Conservation (phyloP, 2,113 vertebrate species). For the Thinocorus orbignyianus region DNA sequence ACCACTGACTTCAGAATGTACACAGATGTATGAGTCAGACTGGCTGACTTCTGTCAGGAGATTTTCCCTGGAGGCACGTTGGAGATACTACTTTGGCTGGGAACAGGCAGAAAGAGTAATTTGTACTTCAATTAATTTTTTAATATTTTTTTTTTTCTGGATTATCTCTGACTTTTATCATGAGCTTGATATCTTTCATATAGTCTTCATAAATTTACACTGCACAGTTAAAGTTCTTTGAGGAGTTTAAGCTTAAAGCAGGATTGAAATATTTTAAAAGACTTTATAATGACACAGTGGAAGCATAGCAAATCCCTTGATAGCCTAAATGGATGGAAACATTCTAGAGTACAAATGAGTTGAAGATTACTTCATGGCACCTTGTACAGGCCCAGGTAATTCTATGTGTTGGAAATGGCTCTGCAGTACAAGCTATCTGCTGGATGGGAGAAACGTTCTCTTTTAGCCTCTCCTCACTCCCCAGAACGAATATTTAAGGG, state of each 20-base stretch:
- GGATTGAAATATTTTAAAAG: neutral
- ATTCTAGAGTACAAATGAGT: neutral
- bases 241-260: constrained; percentile 32
- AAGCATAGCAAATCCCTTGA: neutral
- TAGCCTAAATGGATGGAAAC: neutral
- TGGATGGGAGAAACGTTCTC: neutral
- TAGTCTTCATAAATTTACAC: neutral
- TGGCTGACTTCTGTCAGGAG: neutral
- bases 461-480: neutral
- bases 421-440: neutral
- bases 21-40: neutral
- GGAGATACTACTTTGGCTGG: neutral
- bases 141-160: neutral
- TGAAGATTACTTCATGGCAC: neutral
- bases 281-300: neutral
- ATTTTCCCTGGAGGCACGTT: neutral
- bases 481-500: neutral
- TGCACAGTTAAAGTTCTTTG: neutral
- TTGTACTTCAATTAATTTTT: neutral
- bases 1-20: neutral
- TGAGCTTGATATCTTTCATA: neutral
- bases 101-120: neutral
- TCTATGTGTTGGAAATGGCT: neutral
- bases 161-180: constrained; percentile 1
- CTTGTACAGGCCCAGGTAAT: neutral